These are phyloP conservation scores for Clupea harengus DNA, from an alignment of 2,113 vertebrate genomes.

Conservation along the genomic window DNA sequence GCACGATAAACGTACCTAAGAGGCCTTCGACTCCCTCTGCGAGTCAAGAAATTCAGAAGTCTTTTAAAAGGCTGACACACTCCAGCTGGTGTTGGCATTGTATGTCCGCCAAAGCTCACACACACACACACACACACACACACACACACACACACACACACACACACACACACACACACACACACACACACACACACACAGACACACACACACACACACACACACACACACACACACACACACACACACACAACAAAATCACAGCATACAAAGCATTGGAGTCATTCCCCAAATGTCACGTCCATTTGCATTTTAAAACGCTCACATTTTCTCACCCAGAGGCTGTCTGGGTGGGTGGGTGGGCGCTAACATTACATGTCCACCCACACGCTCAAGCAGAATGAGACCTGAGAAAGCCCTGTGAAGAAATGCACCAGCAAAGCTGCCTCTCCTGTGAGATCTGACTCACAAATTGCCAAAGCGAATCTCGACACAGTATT, in stretches of 20 bases:
- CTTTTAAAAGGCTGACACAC: not conserved
- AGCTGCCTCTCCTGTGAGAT: not conserved
- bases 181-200: not conserved
- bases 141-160: not conserved
- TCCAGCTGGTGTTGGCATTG: constrained; percentile 1
- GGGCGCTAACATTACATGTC: not conserved
- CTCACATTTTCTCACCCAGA: not conserved
- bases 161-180: not conserved
- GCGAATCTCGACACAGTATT: too few species aligned
- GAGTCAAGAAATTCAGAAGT: not conserved
- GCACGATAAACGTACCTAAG: not conserved
- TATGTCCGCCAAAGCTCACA: not conserved
- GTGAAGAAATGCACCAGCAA: constrained; percentile 1
- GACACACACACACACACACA: not conserved
- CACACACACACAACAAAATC: too few species aligned
- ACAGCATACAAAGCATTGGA: too few species aligned
- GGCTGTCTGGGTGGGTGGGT: too few species aligned
- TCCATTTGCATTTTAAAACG: not conserved
- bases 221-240: too few species aligned
- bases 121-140: not conserved
- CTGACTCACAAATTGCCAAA: not conserved
- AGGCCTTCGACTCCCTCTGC: not conserved
- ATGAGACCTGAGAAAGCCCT: not conserved
- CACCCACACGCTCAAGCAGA: not conserved
- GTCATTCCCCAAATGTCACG: too few species aligned